phyloP scores from a whole-genome alignment of 1,140 invertebrate species.

The Aphis craccivora region DNA sequence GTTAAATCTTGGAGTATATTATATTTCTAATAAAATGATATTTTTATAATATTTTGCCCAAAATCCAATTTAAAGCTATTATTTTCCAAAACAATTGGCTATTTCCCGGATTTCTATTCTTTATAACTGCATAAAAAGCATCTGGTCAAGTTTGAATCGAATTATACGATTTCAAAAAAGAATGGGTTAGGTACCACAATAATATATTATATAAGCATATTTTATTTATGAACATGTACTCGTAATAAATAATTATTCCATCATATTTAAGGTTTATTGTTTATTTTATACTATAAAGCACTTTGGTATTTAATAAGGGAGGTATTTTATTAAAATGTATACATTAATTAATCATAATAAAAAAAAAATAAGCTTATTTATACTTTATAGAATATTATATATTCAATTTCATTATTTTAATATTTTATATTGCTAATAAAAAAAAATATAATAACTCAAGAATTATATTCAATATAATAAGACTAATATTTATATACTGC shows the following conservation, averaged over 20 bases:
- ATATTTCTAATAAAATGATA: background rate
- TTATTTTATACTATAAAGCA: background rate
- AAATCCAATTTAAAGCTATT: background rate
- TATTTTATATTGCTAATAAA: background rate
- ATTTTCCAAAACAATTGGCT: background rate
- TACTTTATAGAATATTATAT: background rate
- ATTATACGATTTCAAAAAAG: background rate
- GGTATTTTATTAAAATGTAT: too few relatives aligned
- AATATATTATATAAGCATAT: background rate
- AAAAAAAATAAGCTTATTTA: background rate
- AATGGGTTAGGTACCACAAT: background rate
- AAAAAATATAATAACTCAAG: background rate
- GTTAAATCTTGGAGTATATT: background rate
- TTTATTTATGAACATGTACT: background rate
- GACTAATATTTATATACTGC: background rate
- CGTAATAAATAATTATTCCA: background rate
- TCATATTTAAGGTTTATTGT: background rate
- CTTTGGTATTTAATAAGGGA: too few relatives aligned
- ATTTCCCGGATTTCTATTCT: background rate
- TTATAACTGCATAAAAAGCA: constrained; percentile 13
- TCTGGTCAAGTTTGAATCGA: background rate
- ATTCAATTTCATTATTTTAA: background rate
- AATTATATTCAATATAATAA: background rate
- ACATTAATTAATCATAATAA: background rate
- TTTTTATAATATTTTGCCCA: too few relatives aligned